These are phyloP conservation scores for Paramisgurnus dabryanus DNA, from an alignment of 2,113 vertebrate genomes.

Conservation along the genomic window DNA sequence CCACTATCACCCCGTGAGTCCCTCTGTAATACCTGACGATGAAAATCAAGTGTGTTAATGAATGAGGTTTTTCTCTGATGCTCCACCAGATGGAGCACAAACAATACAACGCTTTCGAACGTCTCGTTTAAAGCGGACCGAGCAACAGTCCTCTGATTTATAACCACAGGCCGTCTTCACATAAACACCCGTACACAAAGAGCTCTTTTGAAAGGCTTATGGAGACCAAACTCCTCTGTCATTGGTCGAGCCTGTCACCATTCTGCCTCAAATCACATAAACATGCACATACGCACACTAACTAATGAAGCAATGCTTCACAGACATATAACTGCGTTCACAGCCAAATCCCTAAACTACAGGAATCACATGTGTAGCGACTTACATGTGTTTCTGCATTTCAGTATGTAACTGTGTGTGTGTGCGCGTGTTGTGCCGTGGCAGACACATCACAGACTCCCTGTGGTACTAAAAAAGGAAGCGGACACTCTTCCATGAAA, in stretches of 20 bases:
- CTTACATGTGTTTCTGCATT: no score
- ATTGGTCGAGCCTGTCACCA: conserved; percentile 25
- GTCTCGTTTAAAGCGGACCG: background rate
- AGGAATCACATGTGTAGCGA: no score
- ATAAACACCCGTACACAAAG: conserved; percentile 61
- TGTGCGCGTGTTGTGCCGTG: background rate
- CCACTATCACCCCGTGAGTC: conserved; percentile 97
- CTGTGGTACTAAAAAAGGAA: no score
- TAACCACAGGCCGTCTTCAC: conserved; percentile 32
- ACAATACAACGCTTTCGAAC: no score
- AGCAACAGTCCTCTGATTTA: background rate
- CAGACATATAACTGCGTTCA: no score
- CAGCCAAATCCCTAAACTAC: no score
- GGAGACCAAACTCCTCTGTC: conserved; percentile 1
- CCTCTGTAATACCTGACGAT: conserved; percentile 91
- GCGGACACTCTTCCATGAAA: background rate
- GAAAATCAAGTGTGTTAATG: conserved; percentile 53
- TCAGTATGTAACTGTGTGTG: no score
- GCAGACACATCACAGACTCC: background rate
- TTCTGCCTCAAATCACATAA: background rate
- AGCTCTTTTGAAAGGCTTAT: conserved; percentile 59
- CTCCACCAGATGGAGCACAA: conserved; percentile 48
- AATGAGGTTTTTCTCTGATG: background rate
- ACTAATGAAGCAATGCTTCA: background rate
- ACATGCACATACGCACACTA: background rate